Conservation (phyloP, 2,888 invertebrate species). For the Chloromyia formosa region DNA sequence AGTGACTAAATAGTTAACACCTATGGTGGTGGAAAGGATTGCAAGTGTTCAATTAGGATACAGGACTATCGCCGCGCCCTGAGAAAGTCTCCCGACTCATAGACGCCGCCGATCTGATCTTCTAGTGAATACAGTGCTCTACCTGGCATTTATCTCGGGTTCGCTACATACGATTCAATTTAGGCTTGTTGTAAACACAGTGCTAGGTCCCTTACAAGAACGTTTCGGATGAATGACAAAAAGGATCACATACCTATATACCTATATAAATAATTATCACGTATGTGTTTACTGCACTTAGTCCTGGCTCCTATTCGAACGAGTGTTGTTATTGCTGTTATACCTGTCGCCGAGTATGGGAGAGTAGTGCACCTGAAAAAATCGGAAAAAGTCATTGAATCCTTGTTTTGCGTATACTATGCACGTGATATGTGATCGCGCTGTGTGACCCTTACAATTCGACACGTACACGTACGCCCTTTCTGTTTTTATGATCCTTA, state of each 20-base stretch:
- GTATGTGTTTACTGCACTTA: conserved; percentile 40
- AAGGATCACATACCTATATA: conserved; percentile 32
- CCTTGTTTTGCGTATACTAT: neutral
- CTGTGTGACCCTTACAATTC: neutral
- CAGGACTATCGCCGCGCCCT: neutral
- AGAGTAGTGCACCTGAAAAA: neutral
- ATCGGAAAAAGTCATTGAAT: neutral
- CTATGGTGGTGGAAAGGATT: neutral
- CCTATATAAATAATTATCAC: conserved; percentile 39
- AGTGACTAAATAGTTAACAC: neutral
- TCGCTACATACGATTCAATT: neutral
- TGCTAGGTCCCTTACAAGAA: neutral
- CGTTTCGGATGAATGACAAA: conserved; percentile 15
- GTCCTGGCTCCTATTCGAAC: neutral
- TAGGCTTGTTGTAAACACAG: neutral
- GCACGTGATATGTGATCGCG: neutral
- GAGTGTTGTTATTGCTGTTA: neutral
- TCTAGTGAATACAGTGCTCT: too few relatives aligned
- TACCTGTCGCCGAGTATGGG: conserved; percentile 9
- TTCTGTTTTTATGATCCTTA: neutral
- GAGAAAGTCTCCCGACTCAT: neutral
- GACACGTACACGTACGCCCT: neutral
- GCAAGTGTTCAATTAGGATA: neutral
- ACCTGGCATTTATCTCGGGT: conserved; percentile 3
- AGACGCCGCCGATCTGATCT: neutral